These are phyloP conservation scores for Clistopyga incitator DNA, from an alignment of 2,888 invertebrate species.

Conservation along the genomic window DNA sequence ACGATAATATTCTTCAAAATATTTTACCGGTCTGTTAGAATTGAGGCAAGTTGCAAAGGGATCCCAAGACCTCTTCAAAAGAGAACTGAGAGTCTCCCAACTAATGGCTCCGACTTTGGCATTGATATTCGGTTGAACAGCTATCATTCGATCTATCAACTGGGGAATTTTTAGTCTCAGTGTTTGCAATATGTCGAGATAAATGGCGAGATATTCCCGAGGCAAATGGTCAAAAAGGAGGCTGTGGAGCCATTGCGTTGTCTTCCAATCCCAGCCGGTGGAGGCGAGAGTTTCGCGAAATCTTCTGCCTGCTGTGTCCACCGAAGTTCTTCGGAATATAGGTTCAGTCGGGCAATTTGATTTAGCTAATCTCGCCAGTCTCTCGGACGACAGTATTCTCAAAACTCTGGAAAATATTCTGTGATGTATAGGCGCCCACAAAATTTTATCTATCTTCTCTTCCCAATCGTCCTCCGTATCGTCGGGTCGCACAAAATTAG, in stretches of 20 bases:
- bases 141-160: slow-evolving; percentile 90
- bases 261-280: slow-evolving; percentile 90
- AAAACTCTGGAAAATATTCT: slow-evolving; percentile 88
- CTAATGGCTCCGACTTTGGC: slow-evolving; percentile 85
- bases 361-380: slow-evolving; percentile 88
- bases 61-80: slow-evolving; percentile 91
- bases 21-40: slow-evolving; percentile 87
- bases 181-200: slow-evolving; percentile 91
- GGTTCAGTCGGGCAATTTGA: slow-evolving; percentile 88
- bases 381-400: slow-evolving; percentile 88
- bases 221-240: slow-evolving; percentile 89
- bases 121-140: slow-evolving; percentile 85
- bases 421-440: slow-evolving; percentile 88
- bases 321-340: slow-evolving; percentile 88
- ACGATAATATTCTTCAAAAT: background rate
- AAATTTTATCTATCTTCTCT: slow-evolving; percentile 86
- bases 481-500: slow-evolving; percentile 86
- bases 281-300: slow-evolving; percentile 89
- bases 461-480: slow-evolving; percentile 89
- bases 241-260: slow-evolving; percentile 92
- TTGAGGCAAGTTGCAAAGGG: slow-evolving; percentile 87
- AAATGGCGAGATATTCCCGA: slow-evolving; percentile 88
- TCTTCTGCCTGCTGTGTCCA: slow-evolving; percentile 89
- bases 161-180: slow-evolving; percentile 89
- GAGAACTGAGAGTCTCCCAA: slow-evolving; percentile 88